phyloP scores from a whole-genome alignment of 1,140 invertebrate species.

The Zeugodacus cucurbitae region DNA sequence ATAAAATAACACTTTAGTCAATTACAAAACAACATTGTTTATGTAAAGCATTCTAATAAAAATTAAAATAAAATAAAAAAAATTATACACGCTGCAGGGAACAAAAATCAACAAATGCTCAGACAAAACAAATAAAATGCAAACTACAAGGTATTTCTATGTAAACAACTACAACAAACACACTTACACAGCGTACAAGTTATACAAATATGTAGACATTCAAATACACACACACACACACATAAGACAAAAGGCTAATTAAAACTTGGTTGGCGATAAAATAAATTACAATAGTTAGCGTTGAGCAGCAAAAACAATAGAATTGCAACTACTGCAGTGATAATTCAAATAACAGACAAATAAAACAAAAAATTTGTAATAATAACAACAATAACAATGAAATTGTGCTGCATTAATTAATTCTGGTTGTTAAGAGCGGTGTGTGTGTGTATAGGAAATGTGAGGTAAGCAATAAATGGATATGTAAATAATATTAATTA shows the following conservation, averaged over 20 bases:
- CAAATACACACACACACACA: background rate
- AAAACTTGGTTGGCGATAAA: background rate
- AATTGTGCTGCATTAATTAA: background rate
- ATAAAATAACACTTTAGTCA: too few species aligned
- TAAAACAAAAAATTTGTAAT: background rate
- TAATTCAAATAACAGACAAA: background rate
- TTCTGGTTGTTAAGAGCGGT: background rate
- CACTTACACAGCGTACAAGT: background rate
- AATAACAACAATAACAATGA: background rate
- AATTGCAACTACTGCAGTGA: background rate
- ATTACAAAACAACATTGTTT: background rate
- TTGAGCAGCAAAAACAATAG: background rate
- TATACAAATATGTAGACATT: background rate
- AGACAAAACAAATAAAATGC: background rate
- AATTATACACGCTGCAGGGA: background rate
- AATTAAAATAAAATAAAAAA: background rate
- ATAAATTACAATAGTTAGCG: background rate
- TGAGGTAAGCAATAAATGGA: too few species aligned
- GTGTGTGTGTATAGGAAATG: background rate
- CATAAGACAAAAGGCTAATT: background rate
- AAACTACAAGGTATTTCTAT: background rate
- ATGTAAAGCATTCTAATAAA: background rate
- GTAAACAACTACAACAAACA: background rate
- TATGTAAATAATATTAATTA: too few species aligned
- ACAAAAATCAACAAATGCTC: background rate